Conservation (phyloP, 2,888 invertebrate genomes). For the Doris montereyensis region DNA sequence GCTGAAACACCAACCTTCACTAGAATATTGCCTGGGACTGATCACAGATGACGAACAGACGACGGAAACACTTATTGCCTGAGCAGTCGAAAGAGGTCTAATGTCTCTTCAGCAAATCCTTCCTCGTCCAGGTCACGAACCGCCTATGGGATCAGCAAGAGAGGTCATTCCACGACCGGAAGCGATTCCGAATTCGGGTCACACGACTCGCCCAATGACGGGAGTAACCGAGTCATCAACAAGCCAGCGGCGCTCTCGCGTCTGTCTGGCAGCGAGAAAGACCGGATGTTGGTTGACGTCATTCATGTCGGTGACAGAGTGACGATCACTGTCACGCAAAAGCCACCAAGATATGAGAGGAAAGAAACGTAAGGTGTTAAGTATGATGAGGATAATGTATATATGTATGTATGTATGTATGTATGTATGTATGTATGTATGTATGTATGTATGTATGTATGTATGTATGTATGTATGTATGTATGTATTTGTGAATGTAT, state of each 20-base stretch:
- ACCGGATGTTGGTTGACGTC: constrained; percentile 51
- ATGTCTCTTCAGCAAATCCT: not conserved
- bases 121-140: not conserved
- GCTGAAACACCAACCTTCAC: constrained; percentile 46
- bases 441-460: too few relatives aligned
- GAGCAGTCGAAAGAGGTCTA: not conserved
- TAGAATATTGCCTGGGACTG: constrained; percentile 50
- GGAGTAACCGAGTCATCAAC: constrained; percentile 35
- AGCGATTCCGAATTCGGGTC: constrained; percentile 34
- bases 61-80: constrained; percentile 8
- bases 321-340: constrained; percentile 55
- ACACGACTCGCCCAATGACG: constrained; percentile 22
- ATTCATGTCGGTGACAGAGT: constrained; percentile 61
- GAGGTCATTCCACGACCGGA: constrained; percentile 22
- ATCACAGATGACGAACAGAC: constrained; percentile 14
- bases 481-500: too few relatives aligned
- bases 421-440: too few relatives aligned
- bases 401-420: too few relatives aligned
- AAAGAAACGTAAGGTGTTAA: constrained; percentile 56
- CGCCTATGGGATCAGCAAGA: not conserved
- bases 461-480: too few relatives aligned
- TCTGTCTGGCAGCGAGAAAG: constrained; percentile 54
- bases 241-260: constrained; percentile 47
- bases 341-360: constrained; percentile 60
- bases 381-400: too few relatives aligned